Evolutionary conservation across 1,140 invertebrate genomes (phyloP).

Genomic region (Batillaria attramentaria): DNA sequence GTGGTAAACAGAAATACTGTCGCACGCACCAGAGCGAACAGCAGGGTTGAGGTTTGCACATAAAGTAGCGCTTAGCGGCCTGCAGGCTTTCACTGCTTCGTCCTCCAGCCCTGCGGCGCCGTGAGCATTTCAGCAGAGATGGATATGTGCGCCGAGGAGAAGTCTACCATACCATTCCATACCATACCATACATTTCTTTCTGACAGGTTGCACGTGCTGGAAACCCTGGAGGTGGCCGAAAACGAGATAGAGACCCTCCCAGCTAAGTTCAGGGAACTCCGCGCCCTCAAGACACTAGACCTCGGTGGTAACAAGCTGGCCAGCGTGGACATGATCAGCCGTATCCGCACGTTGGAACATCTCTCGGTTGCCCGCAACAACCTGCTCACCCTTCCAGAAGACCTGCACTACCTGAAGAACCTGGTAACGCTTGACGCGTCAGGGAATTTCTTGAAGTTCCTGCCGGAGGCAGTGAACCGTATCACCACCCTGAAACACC

Average conservation of each 20-base stretch:
- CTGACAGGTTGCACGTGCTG: slow-evolving; percentile 48
- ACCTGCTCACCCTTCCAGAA: slow-evolving; percentile 50
- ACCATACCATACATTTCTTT: not conserved
- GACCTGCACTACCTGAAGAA: slow-evolving; percentile 56
- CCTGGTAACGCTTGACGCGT: slow-evolving; percentile 55
- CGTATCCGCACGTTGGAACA: slow-evolving; percentile 49
- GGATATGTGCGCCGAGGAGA: too few relatives aligned
- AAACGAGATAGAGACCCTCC: slow-evolving; percentile 60
- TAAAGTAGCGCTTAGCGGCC: too few relatives aligned
- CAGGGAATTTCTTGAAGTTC: slow-evolving; percentile 56
- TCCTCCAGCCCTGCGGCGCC: too few relatives aligned
- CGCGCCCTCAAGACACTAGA: slow-evolving; percentile 44
- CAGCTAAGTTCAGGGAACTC: slow-evolving; percentile 59
- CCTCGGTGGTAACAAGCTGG: slow-evolving; percentile 60
- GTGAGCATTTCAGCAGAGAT: too few relatives aligned
- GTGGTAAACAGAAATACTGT: too few relatives aligned
- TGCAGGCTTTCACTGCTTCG: too few relatives aligned
- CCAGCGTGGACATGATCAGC: slow-evolving; percentile 46
- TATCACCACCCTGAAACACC: slow-evolving; percentile 56
- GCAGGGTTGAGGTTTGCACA: too few relatives aligned
- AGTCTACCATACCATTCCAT: too few relatives aligned
- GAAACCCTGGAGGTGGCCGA: slow-evolving; percentile 52
- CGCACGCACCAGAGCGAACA: too few relatives aligned
- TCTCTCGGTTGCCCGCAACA: slow-evolving; percentile 55
- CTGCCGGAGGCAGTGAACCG: slow-evolving; percentile 60